Base-by-base conservation (phyloP, 35 echinoderm and acorn worm genomes). In the Amphiura filiformis region DNA sequence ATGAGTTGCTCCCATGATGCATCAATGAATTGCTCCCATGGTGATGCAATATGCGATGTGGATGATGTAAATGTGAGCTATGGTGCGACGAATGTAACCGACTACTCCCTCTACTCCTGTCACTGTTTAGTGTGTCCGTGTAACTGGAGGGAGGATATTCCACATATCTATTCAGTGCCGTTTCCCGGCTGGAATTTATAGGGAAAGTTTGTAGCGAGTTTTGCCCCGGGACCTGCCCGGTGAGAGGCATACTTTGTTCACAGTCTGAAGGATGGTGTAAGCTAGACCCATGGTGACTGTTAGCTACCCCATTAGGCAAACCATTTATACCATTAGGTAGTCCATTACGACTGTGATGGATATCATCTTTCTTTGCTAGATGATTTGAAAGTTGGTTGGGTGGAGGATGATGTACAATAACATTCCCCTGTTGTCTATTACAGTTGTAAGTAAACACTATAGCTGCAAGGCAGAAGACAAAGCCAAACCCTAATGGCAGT, bases 201-300 rank as follows among this genome's bases (percentile, higher is more conserved):
- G 82, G 89, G 49, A 85, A 85, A 32, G 82, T 78, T 80, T 78
- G 81, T 39, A 91, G 41, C 34, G 57, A 49, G 38, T 78, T 40
- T 61, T 85, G 70, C 14, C 64, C 77, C 26, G 76, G 26, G 0
- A 82, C 30, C 0, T 80, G 88, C 20, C 79, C 56, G 20, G 88
- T 90, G 28, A 90, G 76, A 3, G 89, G 89, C 32, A 83, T 82
- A 39, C 89, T 85, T 39, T 91, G 89, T 34, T 91, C 89, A 79
- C 83, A 85, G 89, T 91, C 89, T 76, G 82, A 78, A 41, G 37
- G 56, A 34, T 82, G 78, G 7, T 47, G 78, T 0, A 38, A 41
- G n/a, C n/a, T n/a, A 12, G 41, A 28, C 23, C 75, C 38, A 22
- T 77, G 75, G 39, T 85, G 37, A 39, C 38, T 56, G 42, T 82